Conservation (phyloP, 1,140 invertebrate genomes). For the Drosophila yakuba region DNA sequence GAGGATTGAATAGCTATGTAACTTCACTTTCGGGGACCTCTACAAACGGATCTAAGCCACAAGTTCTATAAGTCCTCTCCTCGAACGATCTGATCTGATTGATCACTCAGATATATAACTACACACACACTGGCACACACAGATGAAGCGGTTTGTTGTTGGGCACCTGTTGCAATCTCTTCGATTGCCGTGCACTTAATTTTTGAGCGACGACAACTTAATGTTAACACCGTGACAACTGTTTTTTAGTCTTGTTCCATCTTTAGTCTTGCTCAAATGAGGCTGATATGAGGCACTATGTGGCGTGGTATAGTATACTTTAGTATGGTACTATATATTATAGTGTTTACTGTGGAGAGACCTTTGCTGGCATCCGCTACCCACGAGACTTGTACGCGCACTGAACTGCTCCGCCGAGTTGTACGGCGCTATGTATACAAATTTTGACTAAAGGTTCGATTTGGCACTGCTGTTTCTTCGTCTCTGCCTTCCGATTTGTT, state of each 20-base stretch:
- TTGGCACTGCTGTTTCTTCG: constrained; percentile 45
- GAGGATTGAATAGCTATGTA: neutral
- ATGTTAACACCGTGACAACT: constrained; percentile 77
- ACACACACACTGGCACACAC: constrained; percentile 26
- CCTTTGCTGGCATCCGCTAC: constrained; percentile 82
- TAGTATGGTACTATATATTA: constrained; percentile 2
- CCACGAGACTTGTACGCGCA: constrained; percentile 84
- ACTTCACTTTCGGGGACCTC: neutral
- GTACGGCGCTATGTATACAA: constrained; percentile 82
- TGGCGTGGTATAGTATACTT: constrained; percentile 24
- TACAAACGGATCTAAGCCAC: neutral
- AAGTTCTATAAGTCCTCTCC: constrained; percentile 1
- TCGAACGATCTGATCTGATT: constrained; percentile 21
- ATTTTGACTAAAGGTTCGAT: constrained; percentile 69
- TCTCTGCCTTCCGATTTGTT: constrained; percentile 27
- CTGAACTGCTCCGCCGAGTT: constrained; percentile 74
- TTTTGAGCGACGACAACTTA: constrained; percentile 63
- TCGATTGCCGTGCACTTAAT: constrained; percentile 72
- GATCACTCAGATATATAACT: constrained; percentile 30
- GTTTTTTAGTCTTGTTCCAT: constrained; percentile 45
- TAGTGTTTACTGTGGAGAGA: constrained; percentile 47
- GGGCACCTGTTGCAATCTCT: constrained; percentile 73
- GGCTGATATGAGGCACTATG: constrained; percentile 36
- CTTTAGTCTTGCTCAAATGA: constrained; percentile 23
- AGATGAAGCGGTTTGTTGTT: constrained; percentile 26